Evolutionary conservation across 2,113 vertebrate genomes (phyloP), one percentile per base, ranked within the genome.

Genomic region (Choloepus hoffmanni): DNA sequence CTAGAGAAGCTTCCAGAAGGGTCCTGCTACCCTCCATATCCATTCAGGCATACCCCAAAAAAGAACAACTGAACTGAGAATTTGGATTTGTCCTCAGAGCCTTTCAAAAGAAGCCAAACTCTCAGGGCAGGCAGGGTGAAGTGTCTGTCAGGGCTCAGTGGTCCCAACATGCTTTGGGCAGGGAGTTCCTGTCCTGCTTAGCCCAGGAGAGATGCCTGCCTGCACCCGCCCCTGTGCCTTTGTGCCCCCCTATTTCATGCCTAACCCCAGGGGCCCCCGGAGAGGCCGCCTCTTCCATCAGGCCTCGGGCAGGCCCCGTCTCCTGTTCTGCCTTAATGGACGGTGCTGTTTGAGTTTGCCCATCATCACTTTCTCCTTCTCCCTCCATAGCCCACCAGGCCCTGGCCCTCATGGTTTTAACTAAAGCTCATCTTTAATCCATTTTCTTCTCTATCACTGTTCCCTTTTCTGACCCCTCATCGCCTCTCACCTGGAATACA

Each of bases 341-440:
- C 4, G 36, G 13, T 67, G 16, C 15, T n/a, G 24, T 33, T 43
- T 48, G n/a, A 76, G 18, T 3, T 36, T 62, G 14, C 3, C 0
- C 0, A 5, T 10, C 40, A 2, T n/a, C 45, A 18, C 0, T 30
- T 7, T n/a, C 45, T 43, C n/a, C 19, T 11, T 15, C 50, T 16
- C 55, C 36, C 30, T n/a, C 76, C n/a, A 8, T 6, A 2, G 48
- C 36, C 45, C 62, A 40, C 45, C 10, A 72, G 78, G 3, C 33
- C 3, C 28, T 45, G 45, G 79, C 53, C 50, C 70, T 76, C 48
- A n/a, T 7, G 43, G 7, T 13, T 60, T 81, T 21, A 53, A 15
- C 15, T 23, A 12, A 62, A 76, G 33, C 45, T 88, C 33, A 3
- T 23, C 60, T 82, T 65, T 30, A 0, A 30, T 67, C 13, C 1